These are phyloP conservation scores for Dolichopus griseipennis DNA, from an alignment of 2,888 invertebrate genomes.

Conservation along the genomic window DNA sequence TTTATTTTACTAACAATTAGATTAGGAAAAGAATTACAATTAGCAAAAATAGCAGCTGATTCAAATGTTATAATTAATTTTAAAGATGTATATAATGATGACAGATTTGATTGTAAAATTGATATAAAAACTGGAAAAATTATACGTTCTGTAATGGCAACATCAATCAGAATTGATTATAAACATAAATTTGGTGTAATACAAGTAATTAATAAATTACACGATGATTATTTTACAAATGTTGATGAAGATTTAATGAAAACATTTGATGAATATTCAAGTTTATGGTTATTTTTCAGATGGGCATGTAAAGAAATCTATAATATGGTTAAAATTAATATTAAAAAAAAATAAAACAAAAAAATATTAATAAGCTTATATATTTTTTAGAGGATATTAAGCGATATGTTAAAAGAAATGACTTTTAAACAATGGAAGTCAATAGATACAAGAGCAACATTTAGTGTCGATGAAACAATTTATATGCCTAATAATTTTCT, in stretches of 20 bases:
- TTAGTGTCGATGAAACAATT: conserved; percentile 8
- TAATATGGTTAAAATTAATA: conserved; percentile 7
- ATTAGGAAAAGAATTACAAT: conserved; percentile 34
- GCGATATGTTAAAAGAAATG: background rate
- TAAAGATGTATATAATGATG: conserved; percentile 50
- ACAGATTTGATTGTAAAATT: conserved; percentile 47
- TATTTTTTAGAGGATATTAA: background rate
- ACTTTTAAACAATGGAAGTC: background rate
- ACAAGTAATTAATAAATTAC: conserved; percentile 50
- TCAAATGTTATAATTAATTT: conserved; percentile 35
- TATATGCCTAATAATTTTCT: conserved; percentile 12
- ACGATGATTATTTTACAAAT: conserved; percentile 43
- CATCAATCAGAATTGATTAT: conserved; percentile 47
- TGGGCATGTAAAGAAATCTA: conserved; percentile 31
- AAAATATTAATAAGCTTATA: background rate
- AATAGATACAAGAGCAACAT: background rate
- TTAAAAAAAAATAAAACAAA: no score
- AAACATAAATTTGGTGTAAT: conserved; percentile 49
- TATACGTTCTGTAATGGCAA: conserved; percentile 48
- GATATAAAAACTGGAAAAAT: conserved; percentile 50
- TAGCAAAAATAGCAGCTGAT: conserved; percentile 48
- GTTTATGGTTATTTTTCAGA: conserved; percentile 50
- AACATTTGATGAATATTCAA: conserved; percentile 51
- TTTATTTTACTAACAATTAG: background rate
- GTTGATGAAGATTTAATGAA: conserved; percentile 50